Conservation (phyloP, 2,888 invertebrate genomes). For the Pollenia griseotomentosa region DNA sequence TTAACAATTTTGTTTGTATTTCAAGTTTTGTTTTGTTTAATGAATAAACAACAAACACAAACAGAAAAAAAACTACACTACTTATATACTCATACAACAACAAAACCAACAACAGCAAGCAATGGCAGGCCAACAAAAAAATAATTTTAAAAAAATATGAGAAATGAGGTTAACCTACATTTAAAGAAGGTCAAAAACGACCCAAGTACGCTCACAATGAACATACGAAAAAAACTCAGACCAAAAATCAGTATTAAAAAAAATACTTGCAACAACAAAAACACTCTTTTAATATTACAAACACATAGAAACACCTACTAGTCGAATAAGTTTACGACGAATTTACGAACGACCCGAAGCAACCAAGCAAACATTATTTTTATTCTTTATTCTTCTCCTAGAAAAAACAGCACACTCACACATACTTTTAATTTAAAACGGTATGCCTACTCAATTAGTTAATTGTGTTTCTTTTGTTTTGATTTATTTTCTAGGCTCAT, state of each 20-base stretch:
- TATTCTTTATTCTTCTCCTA: slow-evolving; percentile 25
- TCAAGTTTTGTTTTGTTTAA: slow-evolving; percentile 55
- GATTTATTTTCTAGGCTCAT: neutral
- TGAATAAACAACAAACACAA: slow-evolving; percentile 48
- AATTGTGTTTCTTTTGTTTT: slow-evolving; percentile 40
- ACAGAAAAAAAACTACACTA: slow-evolving; percentile 35
- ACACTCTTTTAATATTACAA: slow-evolving; percentile 2
- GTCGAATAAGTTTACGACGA: slow-evolving; percentile 1
- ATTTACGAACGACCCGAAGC: neutral
- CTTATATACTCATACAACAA: slow-evolving; percentile 8
- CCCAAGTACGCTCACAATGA: slow-evolving; percentile 73
- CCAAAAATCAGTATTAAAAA: slow-evolving; percentile 26
- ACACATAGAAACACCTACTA: slow-evolving; percentile 50
- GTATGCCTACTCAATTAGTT: slow-evolving; percentile 26
- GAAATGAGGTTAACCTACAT: slow-evolving; percentile 83
- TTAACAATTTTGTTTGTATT: slow-evolving; percentile 34
- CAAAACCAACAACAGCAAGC: slow-evolving; percentile 23
- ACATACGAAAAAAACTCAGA: slow-evolving; percentile 5
- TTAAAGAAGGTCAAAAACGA: slow-evolving; percentile 83
- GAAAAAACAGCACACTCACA: neutral
- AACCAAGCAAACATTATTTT: slow-evolving; percentile 42
- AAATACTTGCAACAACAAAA: neutral
- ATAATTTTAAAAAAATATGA: slow-evolving; percentile 75
- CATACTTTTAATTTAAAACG: neutral
- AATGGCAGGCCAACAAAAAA: slow-evolving; percentile 54